Evolutionary conservation across 1,140 invertebrate genomes (phyloP).

Genomic region (Bombus huntii): DNA sequence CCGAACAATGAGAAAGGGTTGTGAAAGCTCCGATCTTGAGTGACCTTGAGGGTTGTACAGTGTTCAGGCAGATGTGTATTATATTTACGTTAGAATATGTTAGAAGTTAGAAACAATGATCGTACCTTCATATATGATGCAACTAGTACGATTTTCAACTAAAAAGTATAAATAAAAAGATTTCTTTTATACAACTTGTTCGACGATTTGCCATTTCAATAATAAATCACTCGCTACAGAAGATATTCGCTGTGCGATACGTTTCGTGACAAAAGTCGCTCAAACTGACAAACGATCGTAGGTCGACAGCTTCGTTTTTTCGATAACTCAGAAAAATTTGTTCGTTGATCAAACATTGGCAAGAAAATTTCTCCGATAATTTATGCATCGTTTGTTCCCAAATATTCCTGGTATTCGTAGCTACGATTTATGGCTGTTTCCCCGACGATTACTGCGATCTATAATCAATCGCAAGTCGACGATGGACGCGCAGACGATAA

Average conservation of each 20-base stretch:
- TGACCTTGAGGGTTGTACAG: neutral
- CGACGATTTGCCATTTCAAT: too few species aligned
- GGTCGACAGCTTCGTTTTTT: too few species aligned
- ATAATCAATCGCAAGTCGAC: neutral
- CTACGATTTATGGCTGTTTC: neutral
- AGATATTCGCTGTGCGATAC: too few species aligned
- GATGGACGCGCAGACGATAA: neutral
- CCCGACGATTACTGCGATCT: neutral
- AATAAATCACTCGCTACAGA: too few species aligned
- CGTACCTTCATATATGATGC: neutral
- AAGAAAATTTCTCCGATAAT: too few species aligned
- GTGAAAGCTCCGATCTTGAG: neutral
- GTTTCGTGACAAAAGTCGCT: neutral
- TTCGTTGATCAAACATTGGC: too few species aligned
- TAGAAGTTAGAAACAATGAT: neutral
- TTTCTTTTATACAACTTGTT: too few species aligned
- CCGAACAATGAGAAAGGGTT: constrained; percentile 18
- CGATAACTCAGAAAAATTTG: too few species aligned
- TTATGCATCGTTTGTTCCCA: neutral
- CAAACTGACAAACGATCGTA: neutral
- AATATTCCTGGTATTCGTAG: too few species aligned
- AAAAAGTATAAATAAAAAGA: too few species aligned
- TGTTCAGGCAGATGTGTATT: neutral
- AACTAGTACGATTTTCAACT: neutral
- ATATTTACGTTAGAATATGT: neutral